Evolutionary conservation across 2,888 invertebrate species (phyloP).

Genomic region (Cinara cedri): DNA sequence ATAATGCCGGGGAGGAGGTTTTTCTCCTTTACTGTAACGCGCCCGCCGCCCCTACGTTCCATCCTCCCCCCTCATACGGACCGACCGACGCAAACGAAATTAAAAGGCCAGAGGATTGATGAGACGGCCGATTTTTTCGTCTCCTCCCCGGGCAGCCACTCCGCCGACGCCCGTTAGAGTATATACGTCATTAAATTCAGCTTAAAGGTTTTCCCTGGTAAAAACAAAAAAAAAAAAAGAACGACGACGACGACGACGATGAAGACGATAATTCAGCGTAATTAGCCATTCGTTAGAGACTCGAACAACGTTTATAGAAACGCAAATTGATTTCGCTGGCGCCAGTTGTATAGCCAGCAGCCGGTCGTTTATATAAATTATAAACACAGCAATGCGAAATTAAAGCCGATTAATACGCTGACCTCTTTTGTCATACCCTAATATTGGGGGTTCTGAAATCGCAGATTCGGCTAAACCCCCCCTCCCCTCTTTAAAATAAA

Average conservation of each 20-base stretch:
- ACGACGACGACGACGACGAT: too few species aligned
- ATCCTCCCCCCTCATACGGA: too few species aligned
- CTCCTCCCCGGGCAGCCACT: not conserved
- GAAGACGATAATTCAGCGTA: conserved; percentile 29
- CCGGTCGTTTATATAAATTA: not conserved
- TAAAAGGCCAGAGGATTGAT: conserved; percentile 51
- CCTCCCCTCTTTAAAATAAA: too few species aligned
- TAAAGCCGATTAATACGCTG: too few species aligned
- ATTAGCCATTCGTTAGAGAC: conserved; percentile 34
- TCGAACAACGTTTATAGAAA: conserved; percentile 21
- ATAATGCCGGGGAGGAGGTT: conserved; percentile 39
- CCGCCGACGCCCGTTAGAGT: not conserved
- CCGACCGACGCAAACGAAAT: conserved; percentile 40
- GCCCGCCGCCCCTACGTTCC: not conserved
- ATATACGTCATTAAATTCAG: conserved; percentile 38
- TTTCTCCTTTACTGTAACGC: conserved; percentile 1
- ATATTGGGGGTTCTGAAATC: too few species aligned
- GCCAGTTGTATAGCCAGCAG: not conserved
- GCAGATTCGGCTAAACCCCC: too few species aligned
- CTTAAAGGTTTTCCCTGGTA: conserved; percentile 10
- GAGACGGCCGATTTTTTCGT: conserved; percentile 35
- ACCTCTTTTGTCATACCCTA: too few species aligned
- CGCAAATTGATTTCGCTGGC: conserved; percentile 24
- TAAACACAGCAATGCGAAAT: too few species aligned
- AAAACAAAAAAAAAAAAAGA: not conserved